Evolutionary conservation across 2,797 vertebrate genomes (phyloP).

Genomic region (Urocyon cinereoargenteus): DNA sequence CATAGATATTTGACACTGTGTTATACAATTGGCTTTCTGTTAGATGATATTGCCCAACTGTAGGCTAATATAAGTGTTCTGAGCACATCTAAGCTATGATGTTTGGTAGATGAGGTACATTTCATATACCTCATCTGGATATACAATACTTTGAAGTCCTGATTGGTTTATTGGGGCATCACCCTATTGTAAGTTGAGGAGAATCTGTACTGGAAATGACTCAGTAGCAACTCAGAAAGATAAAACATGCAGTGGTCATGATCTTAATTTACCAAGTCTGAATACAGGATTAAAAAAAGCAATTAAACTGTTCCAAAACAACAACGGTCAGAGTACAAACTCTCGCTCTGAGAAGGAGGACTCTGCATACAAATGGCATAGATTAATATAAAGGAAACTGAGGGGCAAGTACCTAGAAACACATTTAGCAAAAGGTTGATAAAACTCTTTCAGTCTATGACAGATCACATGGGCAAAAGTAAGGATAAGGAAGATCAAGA

Average conservation of each 20-base stretch:
- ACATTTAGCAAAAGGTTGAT: neutral
- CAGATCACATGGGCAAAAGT: neutral
- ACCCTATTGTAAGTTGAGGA: neutral
- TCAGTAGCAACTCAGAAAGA: neutral
- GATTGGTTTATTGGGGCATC: neutral
- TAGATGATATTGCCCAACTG: neutral
- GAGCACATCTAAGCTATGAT: neutral
- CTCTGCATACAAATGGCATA: neutral
- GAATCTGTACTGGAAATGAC: neutral
- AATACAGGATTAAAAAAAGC: neutral
- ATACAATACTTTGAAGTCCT: neutral
- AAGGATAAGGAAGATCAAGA: neutral
- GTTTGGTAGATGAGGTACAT: neutral
- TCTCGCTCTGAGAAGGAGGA: neutral
- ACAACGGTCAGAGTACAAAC: neutral
- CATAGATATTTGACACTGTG: neutral
- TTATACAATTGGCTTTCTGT: neutral
- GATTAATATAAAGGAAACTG: neutral
- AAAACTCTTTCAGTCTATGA: neutral
- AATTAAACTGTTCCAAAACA: neutral
- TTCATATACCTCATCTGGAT: neutral
- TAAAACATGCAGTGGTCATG: neutral
- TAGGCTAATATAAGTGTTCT: neutral
- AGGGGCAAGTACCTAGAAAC: neutral
- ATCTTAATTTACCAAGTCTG: neutral